Base-by-base conservation (phyloP, 1,140 invertebrate genomes). In the Lucilia sericata region DNA sequence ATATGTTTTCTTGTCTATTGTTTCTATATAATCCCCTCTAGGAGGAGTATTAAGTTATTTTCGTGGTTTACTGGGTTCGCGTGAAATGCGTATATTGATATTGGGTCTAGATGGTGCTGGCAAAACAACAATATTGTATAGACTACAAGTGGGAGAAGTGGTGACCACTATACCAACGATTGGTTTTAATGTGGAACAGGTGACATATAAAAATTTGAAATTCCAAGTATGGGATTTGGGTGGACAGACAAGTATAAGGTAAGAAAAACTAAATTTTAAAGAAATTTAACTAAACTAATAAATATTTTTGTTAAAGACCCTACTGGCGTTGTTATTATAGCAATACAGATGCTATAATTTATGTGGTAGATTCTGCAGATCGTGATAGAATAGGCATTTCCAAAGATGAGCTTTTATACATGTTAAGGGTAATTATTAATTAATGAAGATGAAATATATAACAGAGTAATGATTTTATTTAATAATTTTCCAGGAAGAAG, bases 301-400 rank as follows among this genome's bases (percentile, higher is more conserved):
- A 5, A 65, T 10, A 14, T 34, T 47, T 74, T 19, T 70, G 49
- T 65, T 83, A 34, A 7, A 83, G 98, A 93, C 99, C 99, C 17
- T 99, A 99, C 90, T 99, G 99, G 99, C 94, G 99, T 92, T 99
- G 99, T 94, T 99, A 99, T 92, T 99, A 99, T 92, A 98, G 98
- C 82, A 99, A 99, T 92, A 99, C 99, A 91, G 99, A 99, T 94
- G 99, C 99, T 88, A 99, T 99, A 89, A 99, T 99, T 88, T 99
- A 99, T 93, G 99, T 99, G 60, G 98, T 99, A 70, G 99, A 99
- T 92, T 99, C 98, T 82, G 98, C 98, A 86, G 99, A 99, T 92
- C 95, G 96, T 91, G 99, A 99, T 93, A 93, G 99, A 92, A 99
- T 99, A 93, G 98, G 98, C 84, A 99, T 99, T 92, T 99, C 98